A percentile compares a stretch with the other conserved stretches of the same genome.
Conservation (phyloP, 2,888 invertebrate genomes). For the Crepidodera aurea region DNA sequence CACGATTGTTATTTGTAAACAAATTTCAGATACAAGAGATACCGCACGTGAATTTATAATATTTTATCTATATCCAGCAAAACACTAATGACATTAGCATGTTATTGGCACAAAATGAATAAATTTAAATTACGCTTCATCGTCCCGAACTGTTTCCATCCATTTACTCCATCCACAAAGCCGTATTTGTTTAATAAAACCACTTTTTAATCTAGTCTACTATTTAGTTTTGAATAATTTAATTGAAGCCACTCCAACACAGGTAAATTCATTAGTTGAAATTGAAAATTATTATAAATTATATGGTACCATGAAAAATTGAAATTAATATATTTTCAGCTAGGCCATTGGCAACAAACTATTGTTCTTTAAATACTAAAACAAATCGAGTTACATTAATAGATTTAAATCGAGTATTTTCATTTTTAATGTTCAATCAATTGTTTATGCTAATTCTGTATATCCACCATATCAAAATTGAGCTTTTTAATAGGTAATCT, state of each 20-base stretch:
- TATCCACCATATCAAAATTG: too few species aligned
- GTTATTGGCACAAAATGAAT: slow-evolving; percentile 14
- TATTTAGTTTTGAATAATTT: slow-evolving; percentile 19
- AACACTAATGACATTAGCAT: slow-evolving; percentile 16
- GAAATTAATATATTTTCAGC: background rate
- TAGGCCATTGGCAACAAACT: background rate
- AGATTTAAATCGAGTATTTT: too few species aligned
- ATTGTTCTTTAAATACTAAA: background rate
- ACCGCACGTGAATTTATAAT: background rate
- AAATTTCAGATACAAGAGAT: too few species aligned
- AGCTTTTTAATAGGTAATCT: too few species aligned
- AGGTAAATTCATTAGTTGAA: background rate
- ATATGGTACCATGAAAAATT: background rate
- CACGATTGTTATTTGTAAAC: too few species aligned
- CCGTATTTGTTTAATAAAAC: slow-evolving; percentile 19
- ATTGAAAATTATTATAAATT: slow-evolving; percentile 11
- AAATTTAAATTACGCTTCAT: slow-evolving; percentile 18
- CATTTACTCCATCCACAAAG: slow-evolving; percentile 6
- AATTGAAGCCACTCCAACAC: slow-evolving; percentile 5
- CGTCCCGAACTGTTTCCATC: slow-evolving; percentile 1
- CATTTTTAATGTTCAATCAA: too few species aligned
- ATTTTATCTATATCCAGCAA: slow-evolving; percentile 1
- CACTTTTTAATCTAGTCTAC: slow-evolving; percentile 16
- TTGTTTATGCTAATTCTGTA: too few species aligned
- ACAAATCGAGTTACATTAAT: too few species aligned